These are phyloP conservation scores for Drosophila bocqueti DNA, from an alignment of 1,140 invertebrate species.

Conservation along the genomic window DNA sequence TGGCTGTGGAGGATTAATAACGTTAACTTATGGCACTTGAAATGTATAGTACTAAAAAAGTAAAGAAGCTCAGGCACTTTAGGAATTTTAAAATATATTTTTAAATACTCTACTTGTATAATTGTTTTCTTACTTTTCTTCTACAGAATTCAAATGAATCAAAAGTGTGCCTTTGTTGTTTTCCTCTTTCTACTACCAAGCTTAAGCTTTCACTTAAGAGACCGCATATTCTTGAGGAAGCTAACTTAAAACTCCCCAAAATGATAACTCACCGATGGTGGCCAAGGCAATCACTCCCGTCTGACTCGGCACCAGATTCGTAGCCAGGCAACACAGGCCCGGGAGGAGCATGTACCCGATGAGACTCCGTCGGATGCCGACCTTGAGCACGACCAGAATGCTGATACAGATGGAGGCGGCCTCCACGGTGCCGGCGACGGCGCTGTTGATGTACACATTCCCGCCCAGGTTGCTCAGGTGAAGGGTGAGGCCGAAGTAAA, in stretches of 20 bases:
- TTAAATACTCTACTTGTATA: too few relatives aligned
- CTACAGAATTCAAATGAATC: too few relatives aligned
- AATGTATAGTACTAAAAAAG: background rate
- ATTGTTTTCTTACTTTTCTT: too few relatives aligned
- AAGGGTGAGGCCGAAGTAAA: conserved; percentile 90
- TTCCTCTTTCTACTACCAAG: too few relatives aligned
- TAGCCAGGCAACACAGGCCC: conserved; percentile 88
- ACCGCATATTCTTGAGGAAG: too few relatives aligned
- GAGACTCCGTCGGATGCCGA: conserved; percentile 88
- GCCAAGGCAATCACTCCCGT: conserved; percentile 86
- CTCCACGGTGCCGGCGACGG: conserved; percentile 88
- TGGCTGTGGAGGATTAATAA: conserved; percentile 81
- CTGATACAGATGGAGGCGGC: conserved; percentile 89
- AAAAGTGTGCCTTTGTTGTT: too few relatives aligned
- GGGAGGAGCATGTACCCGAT: conserved; percentile 88
- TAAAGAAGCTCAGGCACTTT: background rate
- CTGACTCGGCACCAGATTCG: conserved; percentile 86
- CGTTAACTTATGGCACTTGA: background rate
- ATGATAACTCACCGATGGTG: conserved; percentile 85
- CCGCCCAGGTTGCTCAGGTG: conserved; percentile 89
- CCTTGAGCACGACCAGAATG: conserved; percentile 89
- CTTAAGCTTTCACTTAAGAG: too few relatives aligned
- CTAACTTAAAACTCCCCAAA: background rate
- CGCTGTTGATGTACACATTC: conserved; percentile 89
- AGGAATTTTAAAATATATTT: background rate